phyloP scores from a whole-genome alignment of 2,888 invertebrate species.

The Heliconius cydno region DNA sequence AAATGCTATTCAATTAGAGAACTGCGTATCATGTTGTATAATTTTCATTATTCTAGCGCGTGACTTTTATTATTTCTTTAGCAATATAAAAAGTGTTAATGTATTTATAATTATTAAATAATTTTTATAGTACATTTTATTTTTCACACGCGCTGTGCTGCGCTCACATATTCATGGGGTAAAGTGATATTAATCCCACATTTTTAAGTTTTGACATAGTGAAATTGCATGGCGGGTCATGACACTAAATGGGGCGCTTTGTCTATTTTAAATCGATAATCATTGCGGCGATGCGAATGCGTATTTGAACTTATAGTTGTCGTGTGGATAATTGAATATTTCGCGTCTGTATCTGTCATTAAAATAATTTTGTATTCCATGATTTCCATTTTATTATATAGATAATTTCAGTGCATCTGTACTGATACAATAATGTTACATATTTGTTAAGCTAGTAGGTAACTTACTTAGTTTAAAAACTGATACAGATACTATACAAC shows the following conservation, averaged over 20 bases:
- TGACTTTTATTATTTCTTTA: constrained; percentile 13
- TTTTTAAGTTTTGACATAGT: background rate
- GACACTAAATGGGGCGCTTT: background rate
- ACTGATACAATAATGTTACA: background rate
- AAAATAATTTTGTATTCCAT: background rate
- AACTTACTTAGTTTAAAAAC: no score
- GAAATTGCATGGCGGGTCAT: background rate
- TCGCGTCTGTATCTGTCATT: background rate
- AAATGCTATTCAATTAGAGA: constrained; percentile 48
- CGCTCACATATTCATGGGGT: background rate
- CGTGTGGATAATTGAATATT: background rate
- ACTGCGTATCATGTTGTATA: constrained; percentile 35
- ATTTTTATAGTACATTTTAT: background rate
- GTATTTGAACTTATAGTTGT: background rate
- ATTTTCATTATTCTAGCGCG: constrained; percentile 38
- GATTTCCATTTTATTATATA: background rate
- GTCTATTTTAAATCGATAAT: background rate
- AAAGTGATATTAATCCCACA: background rate
- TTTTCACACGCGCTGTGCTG: background rate
- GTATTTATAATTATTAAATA: background rate
- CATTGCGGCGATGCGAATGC: background rate
- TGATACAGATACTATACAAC: no score
- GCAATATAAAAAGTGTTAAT: background rate
- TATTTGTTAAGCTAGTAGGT: background rate
- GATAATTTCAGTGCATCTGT: background rate